These are phyloP conservation scores for Echeneis naucrates DNA, from an alignment of 2,797 vertebrate species.

Conservation along the genomic window DNA sequence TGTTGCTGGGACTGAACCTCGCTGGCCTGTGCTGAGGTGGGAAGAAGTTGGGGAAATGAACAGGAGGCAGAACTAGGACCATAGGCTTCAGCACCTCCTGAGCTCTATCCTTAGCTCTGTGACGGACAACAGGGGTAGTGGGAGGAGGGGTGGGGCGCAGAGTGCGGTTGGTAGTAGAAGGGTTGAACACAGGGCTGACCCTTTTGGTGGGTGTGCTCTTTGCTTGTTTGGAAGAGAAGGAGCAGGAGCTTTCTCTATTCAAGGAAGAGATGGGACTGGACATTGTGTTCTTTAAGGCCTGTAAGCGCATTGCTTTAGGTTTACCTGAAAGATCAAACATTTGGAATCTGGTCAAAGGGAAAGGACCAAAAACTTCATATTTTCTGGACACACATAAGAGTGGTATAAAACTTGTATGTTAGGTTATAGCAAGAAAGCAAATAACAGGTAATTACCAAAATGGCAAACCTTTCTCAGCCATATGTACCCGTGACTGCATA, in stretches of 20 bases:
- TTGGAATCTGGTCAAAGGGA: background rate
- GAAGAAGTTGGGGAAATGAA: slow-evolving; percentile 65
- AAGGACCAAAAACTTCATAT: background rate
- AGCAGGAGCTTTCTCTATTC: slow-evolving; percentile 13
- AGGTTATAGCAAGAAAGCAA: background rate
- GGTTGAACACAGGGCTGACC: background rate
- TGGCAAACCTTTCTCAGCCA: background rate
- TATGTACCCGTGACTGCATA: background rate
- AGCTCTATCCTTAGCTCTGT: slow-evolving; percentile 49
- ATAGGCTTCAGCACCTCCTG: slow-evolving; percentile 78
- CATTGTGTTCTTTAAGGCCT: slow-evolving; percentile 23
- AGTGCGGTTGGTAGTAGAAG: fast-evolving
- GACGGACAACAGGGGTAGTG: background rate
- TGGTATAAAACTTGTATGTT: background rate
- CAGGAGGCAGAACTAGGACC: slow-evolving; percentile 81
- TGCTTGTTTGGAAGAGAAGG: slow-evolving; percentile 31
- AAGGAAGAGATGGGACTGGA: slow-evolving; percentile 19
- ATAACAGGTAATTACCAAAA: background rate
- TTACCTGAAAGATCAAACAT: slow-evolving; percentile 57
- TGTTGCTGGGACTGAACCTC: slow-evolving; percentile 11
- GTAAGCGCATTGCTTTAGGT: slow-evolving; percentile 34
- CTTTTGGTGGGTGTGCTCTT: slow-evolving; percentile 2
- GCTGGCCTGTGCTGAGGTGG: background rate
- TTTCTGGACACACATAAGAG: background rate
- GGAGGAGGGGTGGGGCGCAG: background rate